These are phyloP conservation scores for Polietes domitor DNA, from an alignment of 2,888 invertebrate species.

Conservation along the genomic window DNA sequence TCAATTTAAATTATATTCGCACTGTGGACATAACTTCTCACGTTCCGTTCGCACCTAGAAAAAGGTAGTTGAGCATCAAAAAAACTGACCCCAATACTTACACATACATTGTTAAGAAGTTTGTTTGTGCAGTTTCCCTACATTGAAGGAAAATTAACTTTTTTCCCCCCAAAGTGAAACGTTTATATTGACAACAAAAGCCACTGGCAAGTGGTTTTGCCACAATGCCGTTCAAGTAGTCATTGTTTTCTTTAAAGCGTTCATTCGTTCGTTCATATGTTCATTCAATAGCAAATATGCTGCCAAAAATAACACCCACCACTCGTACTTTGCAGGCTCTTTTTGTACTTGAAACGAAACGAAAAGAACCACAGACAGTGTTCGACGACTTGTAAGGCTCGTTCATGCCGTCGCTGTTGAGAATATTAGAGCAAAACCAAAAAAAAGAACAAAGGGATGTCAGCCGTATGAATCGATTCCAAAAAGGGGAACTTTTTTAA, in stretches of 20 bases:
- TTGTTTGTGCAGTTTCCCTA: not conserved
- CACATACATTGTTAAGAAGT: not conserved
- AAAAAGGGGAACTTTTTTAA: not conserved
- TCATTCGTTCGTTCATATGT: slow-evolving; percentile 38
- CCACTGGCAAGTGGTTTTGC: slow-evolving; percentile 67
- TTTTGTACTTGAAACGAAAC: slow-evolving; percentile 48
- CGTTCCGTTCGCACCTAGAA: not conserved
- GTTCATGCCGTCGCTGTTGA: not conserved
- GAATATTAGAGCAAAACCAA: slow-evolving; percentile 12
- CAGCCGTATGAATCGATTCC: slow-evolving; percentile 10
- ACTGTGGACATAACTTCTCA: not conserved
- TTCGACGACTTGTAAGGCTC: slow-evolving; percentile 50
- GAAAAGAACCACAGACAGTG: slow-evolving; percentile 23
- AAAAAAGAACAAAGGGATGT: slow-evolving; percentile 39
- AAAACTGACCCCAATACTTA: slow-evolving; percentile 9
- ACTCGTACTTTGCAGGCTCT: not conserved
- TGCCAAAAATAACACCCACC: slow-evolving; percentile 56
- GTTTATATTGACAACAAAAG: slow-evolving; percentile 28
- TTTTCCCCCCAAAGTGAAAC: slow-evolving; percentile 12
- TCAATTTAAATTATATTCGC: not conserved
- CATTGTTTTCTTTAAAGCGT: slow-evolving; percentile 41
- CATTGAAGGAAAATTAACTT: not conserved
- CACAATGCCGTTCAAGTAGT: slow-evolving; percentile 59
- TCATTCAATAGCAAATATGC: slow-evolving; percentile 37
- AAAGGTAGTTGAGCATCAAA: not conserved